Evolutionary conservation across 1,140 invertebrate species (phyloP).

Genomic region (Brachionus koreanus): DNA sequence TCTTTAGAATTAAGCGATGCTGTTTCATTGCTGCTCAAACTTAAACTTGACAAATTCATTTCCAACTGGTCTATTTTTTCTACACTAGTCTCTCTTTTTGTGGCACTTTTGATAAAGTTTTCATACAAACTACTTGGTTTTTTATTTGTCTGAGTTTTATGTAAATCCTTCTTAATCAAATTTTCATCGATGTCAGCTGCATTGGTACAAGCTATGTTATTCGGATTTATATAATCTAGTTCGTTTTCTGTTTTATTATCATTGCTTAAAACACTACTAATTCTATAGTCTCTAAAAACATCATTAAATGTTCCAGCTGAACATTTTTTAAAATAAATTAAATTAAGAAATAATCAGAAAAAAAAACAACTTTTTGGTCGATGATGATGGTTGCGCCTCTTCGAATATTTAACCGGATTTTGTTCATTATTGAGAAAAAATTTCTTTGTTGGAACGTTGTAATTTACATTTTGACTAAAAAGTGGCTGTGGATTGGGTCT

Average conservation of each 20-base stretch:
- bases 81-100: background rate
- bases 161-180: slow-evolving; percentile 6
- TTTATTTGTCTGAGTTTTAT: background rate
- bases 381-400: background rate
- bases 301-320: background rate
- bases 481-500: background rate
- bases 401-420: slow-evolving; percentile 2
- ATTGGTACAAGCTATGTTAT: background rate
- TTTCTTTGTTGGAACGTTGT: slow-evolving; percentile 29
- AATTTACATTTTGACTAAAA: slow-evolving; percentile 30
- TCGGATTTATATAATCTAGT: background rate
- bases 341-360: background rate
- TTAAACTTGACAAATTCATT: slow-evolving; percentile 11
- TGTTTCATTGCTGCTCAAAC: background rate
- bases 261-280: background rate
- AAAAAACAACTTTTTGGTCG: background rate
- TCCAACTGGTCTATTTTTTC: background rate
- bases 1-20: background rate
- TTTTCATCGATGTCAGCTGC: background rate
- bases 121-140: background rate
- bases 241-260: background rate
- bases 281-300: background rate
- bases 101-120: slow-evolving; percentile 22
- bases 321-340: background rate
- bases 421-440: slow-evolving; percentile 9